Evolutionary conservation across 2,113 vertebrate genomes (phyloP).

Genomic region (Peromyscus maniculatus): DNA sequence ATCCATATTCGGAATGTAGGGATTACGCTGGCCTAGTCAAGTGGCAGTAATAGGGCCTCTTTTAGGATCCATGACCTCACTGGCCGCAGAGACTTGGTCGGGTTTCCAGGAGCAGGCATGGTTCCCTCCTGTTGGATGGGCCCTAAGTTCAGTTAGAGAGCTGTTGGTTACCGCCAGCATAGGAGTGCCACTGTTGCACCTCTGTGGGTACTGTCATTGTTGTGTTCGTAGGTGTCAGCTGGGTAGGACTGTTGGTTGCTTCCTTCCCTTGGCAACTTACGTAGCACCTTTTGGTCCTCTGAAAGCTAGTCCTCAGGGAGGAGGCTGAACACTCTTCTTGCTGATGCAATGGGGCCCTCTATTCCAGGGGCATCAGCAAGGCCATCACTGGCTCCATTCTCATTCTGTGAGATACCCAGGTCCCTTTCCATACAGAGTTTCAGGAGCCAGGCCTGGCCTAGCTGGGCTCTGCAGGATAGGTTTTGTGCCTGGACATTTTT

Average conservation of each 20-base stretch:
- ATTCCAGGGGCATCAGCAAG: neutral
- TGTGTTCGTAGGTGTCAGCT: neutral
- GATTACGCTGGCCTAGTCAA: neutral
- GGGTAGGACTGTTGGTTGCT: neutral
- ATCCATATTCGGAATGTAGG: neutral
- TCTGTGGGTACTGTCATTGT: neutral
- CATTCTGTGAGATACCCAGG: neutral
- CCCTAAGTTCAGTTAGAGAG: neutral
- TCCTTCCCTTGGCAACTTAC: neutral
- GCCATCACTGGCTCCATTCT: neutral
- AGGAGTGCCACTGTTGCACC: neutral
- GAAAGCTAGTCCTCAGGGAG: neutral
- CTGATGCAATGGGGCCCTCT: neutral
- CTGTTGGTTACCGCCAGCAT: neutral
- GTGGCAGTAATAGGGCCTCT: neutral
- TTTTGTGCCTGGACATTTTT: neutral
- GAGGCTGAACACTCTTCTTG: neutral
- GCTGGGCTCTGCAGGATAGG: neutral
- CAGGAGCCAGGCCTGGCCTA: neutral
- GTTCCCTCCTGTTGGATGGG: neutral
- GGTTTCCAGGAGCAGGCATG: neutral
- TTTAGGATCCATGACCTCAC: neutral
- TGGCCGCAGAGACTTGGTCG: neutral
- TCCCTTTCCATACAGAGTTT: neutral
- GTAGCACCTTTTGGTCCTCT: neutral